Conservation (phyloP, 2,888 invertebrate genomes). For the Apomyelois bistriatella region DNA sequence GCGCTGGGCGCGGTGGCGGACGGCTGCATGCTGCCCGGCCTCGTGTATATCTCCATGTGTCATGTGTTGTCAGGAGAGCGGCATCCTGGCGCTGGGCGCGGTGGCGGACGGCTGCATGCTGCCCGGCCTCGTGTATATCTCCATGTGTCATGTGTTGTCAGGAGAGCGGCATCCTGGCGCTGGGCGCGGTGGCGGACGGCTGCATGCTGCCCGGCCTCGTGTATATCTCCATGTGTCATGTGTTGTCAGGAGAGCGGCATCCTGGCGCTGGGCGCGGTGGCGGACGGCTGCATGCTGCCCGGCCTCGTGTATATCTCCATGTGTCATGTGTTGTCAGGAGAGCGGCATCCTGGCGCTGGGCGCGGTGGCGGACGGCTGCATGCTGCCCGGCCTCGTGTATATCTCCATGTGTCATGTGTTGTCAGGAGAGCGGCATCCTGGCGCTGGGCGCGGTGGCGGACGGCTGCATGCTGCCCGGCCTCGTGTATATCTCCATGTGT, state of each 20-base stretch:
- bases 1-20: conserved; percentile 96
- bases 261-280: conserved; percentile 95
- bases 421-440: conserved; percentile 86
- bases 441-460: conserved; percentile 96
- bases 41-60: conserved; percentile 75
- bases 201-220: conserved; percentile 98
- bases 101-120: conserved; percentile 96
- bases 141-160: too few relatives aligned
- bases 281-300: conserved; percentile 96
- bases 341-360: conserved; percentile 96
- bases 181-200: conserved; percentile 96
- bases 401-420: too few relatives aligned
- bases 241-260: conserved; percentile 86
- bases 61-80: conserved; percentile 78
- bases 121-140: conserved; percentile 87
- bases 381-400: conserved; percentile 94
- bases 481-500: conserved; percentile 75
- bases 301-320: conserved; percentile 84
- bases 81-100: conserved; percentile 96
- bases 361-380: conserved; percentile 95
- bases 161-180: conserved; percentile 90
- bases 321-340: conserved; percentile 17
- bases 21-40: conserved; percentile 96
- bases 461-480: conserved; percentile 96
- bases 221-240: conserved; percentile 8